Conservation (phyloP, 1,140 invertebrate species). For the Drosophila suzukii region DNA sequence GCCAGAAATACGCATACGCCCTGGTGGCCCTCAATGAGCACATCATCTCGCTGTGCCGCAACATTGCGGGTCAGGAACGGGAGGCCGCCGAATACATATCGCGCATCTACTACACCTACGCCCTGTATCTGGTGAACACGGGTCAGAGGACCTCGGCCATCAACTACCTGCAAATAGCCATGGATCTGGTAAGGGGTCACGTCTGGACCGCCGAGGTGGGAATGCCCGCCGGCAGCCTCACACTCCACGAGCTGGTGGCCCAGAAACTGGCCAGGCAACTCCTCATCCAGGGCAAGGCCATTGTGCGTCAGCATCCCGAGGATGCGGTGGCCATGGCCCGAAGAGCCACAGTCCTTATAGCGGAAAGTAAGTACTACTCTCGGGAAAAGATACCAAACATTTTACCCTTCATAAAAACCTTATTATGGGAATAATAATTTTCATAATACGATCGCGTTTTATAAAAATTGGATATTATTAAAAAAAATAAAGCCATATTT, state of each 20-base stretch:
- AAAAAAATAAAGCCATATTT: too few relatives aligned
- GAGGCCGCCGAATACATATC: constrained; percentile 65
- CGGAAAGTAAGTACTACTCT: constrained; percentile 56
- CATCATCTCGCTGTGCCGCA: constrained; percentile 61
- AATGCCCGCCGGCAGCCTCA: constrained; percentile 45
- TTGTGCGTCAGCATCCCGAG: constrained; percentile 56
- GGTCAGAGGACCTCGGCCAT: constrained; percentile 43
- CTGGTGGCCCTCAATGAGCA: constrained; percentile 60
- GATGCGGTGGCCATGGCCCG: constrained; percentile 61
- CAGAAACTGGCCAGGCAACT: constrained; percentile 62
- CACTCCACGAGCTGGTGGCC: constrained; percentile 63
- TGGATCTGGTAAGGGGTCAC: constrained; percentile 61
- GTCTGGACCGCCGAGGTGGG: constrained; percentile 56
- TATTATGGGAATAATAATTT: too few relatives aligned
- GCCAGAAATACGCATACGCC: constrained; percentile 60
- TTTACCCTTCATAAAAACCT: too few relatives aligned
- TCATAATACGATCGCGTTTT: too few relatives aligned
- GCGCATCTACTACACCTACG: constrained; percentile 68
- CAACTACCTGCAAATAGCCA: constrained; percentile 49
- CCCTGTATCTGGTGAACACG: constrained; percentile 27
- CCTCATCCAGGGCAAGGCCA: constrained; percentile 51
- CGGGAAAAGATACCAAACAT: background rate
- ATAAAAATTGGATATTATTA: too few relatives aligned
- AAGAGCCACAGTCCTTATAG: constrained; percentile 55
- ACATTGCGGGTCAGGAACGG: constrained; percentile 46